phyloP scores from a whole-genome alignment of 2,113 vertebrate genomes.

The Oreocharis arfaki region DNA sequence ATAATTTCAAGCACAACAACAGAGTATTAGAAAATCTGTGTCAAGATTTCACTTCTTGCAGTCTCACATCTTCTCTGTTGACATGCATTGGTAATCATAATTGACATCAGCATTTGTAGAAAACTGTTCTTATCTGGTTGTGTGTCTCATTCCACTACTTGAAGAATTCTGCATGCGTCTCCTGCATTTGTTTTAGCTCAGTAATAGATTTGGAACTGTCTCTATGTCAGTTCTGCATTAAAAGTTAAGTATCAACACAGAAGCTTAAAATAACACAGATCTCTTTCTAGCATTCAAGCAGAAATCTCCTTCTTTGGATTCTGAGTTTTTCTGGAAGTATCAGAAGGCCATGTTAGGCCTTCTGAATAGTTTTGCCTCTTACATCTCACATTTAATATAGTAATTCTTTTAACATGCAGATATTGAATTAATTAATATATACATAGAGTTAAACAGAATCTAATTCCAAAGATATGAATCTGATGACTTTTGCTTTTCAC shows the following conservation, averaged over 20 bases:
- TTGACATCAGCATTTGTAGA: not conserved
- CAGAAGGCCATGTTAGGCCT: not conserved
- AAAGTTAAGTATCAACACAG: not conserved
- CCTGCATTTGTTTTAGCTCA: constrained; percentile 29
- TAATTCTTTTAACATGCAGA: not conserved
- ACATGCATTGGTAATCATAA: not conserved
- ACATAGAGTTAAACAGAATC: not conserved
- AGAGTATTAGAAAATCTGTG: not conserved
- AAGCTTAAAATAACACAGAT: not conserved
- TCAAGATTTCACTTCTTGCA: not conserved
- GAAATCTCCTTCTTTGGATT: not conserved
- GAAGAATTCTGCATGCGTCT: not conserved
- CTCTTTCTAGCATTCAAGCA: not conserved
- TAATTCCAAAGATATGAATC: not conserved
- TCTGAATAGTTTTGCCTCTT: not conserved
- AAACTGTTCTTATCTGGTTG: not conserved
- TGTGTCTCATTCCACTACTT: constrained; percentile 4
- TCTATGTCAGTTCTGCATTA: constrained; percentile 14
- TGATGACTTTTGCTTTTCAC: not conserved
- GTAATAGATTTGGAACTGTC: constrained; percentile 5
- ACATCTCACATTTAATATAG: not conserved
- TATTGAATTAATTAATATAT: not conserved
- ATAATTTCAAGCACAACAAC: not conserved
- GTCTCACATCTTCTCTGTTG: not conserved
- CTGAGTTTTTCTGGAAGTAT: not conserved